Evolutionary conservation across 1,140 invertebrate species (phyloP).

Genomic region (Lordiphosa clarofinis): DNA sequence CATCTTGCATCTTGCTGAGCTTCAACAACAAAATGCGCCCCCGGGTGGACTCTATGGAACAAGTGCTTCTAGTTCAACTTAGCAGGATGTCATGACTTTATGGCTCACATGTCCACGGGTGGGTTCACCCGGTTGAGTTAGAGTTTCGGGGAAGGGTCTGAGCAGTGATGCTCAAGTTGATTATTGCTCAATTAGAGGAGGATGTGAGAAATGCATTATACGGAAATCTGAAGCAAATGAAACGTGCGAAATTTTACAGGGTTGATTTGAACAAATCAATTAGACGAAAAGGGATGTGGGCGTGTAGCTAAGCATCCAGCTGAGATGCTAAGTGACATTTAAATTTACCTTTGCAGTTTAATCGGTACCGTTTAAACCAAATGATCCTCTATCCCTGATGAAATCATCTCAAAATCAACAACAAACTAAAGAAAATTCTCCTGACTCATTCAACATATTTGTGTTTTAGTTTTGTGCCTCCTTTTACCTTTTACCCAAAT

Average conservation of each 20-base stretch:
- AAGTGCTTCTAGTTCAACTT: conserved; percentile 46
- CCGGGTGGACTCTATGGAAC: conserved; percentile 34
- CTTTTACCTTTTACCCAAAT: no score
- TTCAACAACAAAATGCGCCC: conserved; percentile 33
- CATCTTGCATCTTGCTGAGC: conserved; percentile 55
- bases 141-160: neutral
- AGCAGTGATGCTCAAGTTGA: conserved; percentile 13
- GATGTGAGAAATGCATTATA: conserved; percentile 40
- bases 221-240: conserved; percentile 36
- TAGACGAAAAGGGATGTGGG: conserved; percentile 6
- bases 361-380: no score
- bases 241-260: conserved; percentile 3
- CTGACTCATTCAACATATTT: neutral
- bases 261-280: conserved; percentile 37
- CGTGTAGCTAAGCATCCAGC: conserved; percentile 12
- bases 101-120: conserved; percentile 24
- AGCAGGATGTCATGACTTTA: conserved; percentile 47
- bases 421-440: neutral
- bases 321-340: conserved; percentile 16
- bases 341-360: no score
- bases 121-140: conserved; percentile 1
- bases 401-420: neutral
- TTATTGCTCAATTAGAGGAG: conserved; percentile 65
- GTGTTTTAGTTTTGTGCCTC: no score
- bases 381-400: neutral